Evolutionary conservation across 2,797 vertebrate species (phyloP), one percentile per base, ranked within the genome.

Genomic region (Rhinophrynus dorsalis): DNA sequence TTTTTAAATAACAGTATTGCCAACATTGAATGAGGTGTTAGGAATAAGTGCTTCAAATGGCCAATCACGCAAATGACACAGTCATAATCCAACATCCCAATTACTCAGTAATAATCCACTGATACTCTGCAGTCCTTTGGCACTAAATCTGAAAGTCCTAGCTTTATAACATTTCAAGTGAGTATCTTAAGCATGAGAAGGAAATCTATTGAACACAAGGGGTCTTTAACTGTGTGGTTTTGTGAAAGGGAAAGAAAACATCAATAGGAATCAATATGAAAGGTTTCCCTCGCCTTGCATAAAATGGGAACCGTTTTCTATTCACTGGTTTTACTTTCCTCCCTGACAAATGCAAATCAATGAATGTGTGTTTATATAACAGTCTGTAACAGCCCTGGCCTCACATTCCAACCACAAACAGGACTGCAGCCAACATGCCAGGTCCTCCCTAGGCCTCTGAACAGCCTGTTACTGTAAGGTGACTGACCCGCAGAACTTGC

Each of bases 221-320:
- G 78, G 84, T 80, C 84, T 85, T 84, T 88, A 86, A 90, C 82
- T 82, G 82, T 84, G 86, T 84, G 80, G 89, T 83, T 82, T 92
- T 88, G 88, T 90, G 87, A 89, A 89, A 89, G 89, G 86, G 87
- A 88, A 87, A 85, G 81, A 82, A 80, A 78, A 82, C 85, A 92
- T 95, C 93, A 86, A 93, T 93, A 26, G 74, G 82, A n/a, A 93
- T 94, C 91, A 81, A 94, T 94, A 85, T 66, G 64, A 81, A 83
- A 89, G 88, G 84, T 87, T 90, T 90, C 86, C 88, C 89, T 88
- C 78, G 86, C 82, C 89, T 90, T 88, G 88, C 89, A 94, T 92
- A 89, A 88, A 87, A 86, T 77, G 75, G 75, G 80, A 86, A 85
- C 81, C 81, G 82, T 80, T 82, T 77, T 81, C 82, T 80, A 80